These are phyloP conservation scores for Caradrina kadenii DNA, from an alignment of 2,888 invertebrate species.

Conservation along the genomic window DNA sequence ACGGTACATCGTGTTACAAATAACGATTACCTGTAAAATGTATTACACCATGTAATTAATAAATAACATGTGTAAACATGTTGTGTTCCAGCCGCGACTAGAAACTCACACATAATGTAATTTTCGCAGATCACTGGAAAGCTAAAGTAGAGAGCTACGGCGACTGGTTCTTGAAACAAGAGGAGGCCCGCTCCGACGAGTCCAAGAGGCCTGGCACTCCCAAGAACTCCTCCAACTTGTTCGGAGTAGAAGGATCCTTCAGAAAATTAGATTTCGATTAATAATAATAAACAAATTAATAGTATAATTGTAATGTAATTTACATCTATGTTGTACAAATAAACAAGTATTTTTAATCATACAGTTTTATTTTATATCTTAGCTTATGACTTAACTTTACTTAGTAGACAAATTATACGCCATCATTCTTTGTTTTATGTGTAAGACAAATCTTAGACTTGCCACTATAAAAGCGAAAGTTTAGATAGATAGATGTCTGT, in stretches of 20 bases:
- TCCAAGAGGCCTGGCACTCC: constrained; percentile 85
- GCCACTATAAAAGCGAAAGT: too few species aligned
- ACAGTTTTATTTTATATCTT: constrained; percentile 1
- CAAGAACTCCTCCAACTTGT: constrained; percentile 74
- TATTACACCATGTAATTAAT: constrained; percentile 6
- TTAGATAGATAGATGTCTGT: too few species aligned
- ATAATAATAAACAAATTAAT: constrained; percentile 12
- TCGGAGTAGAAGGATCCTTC: constrained; percentile 85
- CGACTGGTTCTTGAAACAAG: constrained; percentile 70
- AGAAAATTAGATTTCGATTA: constrained; percentile 88
- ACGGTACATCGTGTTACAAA: constrained; percentile 4
- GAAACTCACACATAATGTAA: constrained; percentile 69
- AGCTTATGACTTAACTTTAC: background rate
- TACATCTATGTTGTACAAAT: constrained; percentile 22
- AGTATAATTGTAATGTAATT: constrained; percentile 24
- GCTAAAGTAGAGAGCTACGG: constrained; percentile 79
- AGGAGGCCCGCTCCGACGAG: constrained; percentile 86
- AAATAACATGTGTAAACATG: constrained; percentile 12
- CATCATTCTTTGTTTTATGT: background rate
- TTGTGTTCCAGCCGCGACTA: constrained; percentile 15
- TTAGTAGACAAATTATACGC: background rate
- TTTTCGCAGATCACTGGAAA: constrained; percentile 73
- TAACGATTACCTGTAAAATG: constrained; percentile 13
- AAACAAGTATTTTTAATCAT: constrained; percentile 5
- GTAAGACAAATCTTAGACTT: background rate